Evolutionary conservation across 2,888 invertebrate species (phyloP).

Genomic region (Halictus quadricinctus): DNA sequence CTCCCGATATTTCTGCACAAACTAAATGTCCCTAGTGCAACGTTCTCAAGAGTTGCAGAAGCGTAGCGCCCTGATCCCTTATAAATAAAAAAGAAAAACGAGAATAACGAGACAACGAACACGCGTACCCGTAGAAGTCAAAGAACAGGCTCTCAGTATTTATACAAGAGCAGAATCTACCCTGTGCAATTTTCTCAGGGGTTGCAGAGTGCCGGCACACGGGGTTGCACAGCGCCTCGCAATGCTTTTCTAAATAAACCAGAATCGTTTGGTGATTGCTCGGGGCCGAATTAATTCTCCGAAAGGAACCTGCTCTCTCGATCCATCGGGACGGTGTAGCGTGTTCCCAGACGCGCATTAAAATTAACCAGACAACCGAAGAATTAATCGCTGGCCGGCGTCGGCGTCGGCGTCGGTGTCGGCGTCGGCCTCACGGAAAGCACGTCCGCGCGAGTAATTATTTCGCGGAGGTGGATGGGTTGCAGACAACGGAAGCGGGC

Average conservation of each 20-base stretch:
- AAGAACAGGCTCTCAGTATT: not conserved
- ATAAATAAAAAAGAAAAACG: not conserved
- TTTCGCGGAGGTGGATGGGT: constrained; percentile 27
- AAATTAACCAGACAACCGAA: constrained; percentile 42
- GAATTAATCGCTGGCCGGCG: constrained; percentile 40
- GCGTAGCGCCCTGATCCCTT: not conserved
- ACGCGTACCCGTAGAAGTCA: not conserved
- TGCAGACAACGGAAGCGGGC: constrained; percentile 29
- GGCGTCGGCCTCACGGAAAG: constrained; percentile 9
- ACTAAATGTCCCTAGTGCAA: not conserved
- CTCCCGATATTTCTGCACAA: not conserved
- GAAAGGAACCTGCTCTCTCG: not conserved
- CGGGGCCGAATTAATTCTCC: not conserved
- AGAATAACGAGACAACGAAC: not conserved
- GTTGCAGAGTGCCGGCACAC: not conserved
- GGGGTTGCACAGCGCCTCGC: too few species aligned
- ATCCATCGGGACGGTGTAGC: constrained; percentile 23
- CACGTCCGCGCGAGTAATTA: constrained; percentile 42
- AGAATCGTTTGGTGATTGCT: not conserved
- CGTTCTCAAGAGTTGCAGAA: not conserved
- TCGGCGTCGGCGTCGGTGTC: not conserved
- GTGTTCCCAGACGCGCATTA: constrained; percentile 24
- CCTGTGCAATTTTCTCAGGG: not conserved
- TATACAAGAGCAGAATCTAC: not conserved
- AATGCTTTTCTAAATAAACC: not conserved